Base-by-base conservation (phyloP, 2,888 invertebrate genomes). In the Drosophila colorata region DNA sequence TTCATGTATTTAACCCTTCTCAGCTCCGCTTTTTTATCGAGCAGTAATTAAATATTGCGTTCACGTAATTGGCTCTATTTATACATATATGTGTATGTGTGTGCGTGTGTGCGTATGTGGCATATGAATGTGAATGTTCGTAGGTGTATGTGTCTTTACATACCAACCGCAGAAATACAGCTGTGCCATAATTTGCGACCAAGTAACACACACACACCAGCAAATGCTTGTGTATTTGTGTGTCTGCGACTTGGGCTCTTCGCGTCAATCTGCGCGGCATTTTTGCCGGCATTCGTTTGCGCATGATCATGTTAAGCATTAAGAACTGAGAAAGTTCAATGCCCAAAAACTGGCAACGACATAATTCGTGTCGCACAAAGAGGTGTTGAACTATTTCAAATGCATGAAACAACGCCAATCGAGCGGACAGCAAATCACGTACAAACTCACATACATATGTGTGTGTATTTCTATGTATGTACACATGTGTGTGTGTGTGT, bases 341-440 rank as follows among this genome's bases (percentile, higher is more conserved):
- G 84, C 65, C 78, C 84, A 84, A 67, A 80, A 80, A 61, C 47
- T 69, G 69, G 47, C 70, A 69, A 52, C 58, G 65, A 72, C 78
- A 78, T 64, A 69, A 60, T 73, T 74, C 58, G 53, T 73, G 69
- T 69, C 65, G 68, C 66, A 79, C 67, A 70, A 70, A 64, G 38
- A 83, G 80, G 84, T 80, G 84, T 83, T 77, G 65, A 71, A 80
- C 74, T 70, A 65, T 80, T 83, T 76, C 57, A 65, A 83, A 83
- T 72, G 55, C 83, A 83, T 44, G 65, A 61, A 61, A 49, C 70
- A 48, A 33, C 63, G 49, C 48, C 46, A 47, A 71, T 55, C 43
- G 43, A 57, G 20, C 35, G 20, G 28, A 9, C 46, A 35, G 44
- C 37, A 56, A 58, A 76, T 57, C 59, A 74, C 78, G 63, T 69